Percentiles rank a stretch among this genome's conserved stretches.
phyloP scores from a whole-genome alignment of 2,113 vertebrate species.

The Turnix velox region DNA sequence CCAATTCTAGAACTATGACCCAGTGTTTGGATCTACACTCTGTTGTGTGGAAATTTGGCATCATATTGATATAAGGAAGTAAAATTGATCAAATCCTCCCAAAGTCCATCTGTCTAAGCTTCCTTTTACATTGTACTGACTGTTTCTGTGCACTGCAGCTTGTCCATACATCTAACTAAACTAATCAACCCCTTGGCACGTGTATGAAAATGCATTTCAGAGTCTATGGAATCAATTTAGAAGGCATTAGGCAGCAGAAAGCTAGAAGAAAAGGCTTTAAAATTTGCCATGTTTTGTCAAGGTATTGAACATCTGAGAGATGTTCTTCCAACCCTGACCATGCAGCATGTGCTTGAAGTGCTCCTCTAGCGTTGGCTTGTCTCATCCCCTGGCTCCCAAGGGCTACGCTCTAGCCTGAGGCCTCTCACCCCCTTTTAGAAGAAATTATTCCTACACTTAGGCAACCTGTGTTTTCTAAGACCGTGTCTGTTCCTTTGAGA shows the following conservation, averaged over 20 bases:
- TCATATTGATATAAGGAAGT: background rate
- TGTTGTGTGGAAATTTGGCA: background rate
- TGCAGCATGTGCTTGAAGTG: accelerated
- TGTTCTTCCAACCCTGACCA: background rate
- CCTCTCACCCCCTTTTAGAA: background rate
- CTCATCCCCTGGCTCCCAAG: background rate
- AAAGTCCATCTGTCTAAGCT: background rate
- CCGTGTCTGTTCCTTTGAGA: background rate
- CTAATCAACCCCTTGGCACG: slow-evolving; percentile 31
- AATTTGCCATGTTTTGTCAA: background rate
- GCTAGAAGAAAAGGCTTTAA: background rate
- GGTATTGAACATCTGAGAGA: background rate
- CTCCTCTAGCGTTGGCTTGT: accelerated
- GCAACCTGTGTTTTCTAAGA: background rate
- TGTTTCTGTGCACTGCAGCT: background rate
- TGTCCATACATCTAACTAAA: slow-evolving; percentile 5
- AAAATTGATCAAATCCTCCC: background rate
- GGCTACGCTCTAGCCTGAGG: background rate
- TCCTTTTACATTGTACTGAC: background rate
- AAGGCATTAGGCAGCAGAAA: background rate
- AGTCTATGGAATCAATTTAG: background rate
- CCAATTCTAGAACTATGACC: background rate
- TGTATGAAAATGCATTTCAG: background rate
- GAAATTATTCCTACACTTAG: background rate
- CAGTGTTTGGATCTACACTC: background rate